Percentiles rank a stretch among this genome's conserved stretches.
These are phyloP conservation scores for Passerculus sandwichensis DNA, from an alignment of 2,797 vertebrate species.

Conservation along the genomic window DNA sequence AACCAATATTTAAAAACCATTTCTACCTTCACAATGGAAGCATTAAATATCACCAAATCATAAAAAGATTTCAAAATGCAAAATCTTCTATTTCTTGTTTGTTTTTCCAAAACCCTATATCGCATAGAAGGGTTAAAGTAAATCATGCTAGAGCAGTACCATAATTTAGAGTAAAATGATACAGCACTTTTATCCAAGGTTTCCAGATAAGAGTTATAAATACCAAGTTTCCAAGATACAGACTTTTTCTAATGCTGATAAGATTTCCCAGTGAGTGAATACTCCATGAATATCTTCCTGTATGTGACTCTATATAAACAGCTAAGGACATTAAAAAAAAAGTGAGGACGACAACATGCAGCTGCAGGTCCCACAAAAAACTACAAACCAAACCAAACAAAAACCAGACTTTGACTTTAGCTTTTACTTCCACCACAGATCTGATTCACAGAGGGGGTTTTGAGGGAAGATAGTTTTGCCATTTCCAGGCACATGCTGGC, in stretches of 20 bases:
- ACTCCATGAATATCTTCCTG: not conserved
- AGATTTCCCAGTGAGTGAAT: not conserved
- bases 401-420: not conserved
- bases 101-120: not conserved
- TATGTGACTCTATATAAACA: not conserved
- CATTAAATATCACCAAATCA: not conserved
- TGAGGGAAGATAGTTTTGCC: not conserved
- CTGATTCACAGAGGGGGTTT: not conserved
- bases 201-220: not conserved
- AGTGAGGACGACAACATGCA: accelerated
- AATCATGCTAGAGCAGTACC: not conserved
- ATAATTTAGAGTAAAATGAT: not conserved
- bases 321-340: not conserved
- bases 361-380: not conserved
- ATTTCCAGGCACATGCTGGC: accelerated
- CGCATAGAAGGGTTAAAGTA: not conserved
- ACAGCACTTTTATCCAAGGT: not conserved
- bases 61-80: not conserved
- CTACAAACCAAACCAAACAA: not conserved
- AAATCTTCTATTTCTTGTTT: not conserved
- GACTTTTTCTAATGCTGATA: not conserved
- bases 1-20: not conserved
- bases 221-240: not conserved
- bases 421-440: not conserved
- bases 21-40: not conserved